Percentiles rank a stretch among this genome's conserved stretches.
phyloP scores from a whole-genome alignment of 2,888 invertebrate species.

The Amblyjoppa fuscipennis region DNA sequence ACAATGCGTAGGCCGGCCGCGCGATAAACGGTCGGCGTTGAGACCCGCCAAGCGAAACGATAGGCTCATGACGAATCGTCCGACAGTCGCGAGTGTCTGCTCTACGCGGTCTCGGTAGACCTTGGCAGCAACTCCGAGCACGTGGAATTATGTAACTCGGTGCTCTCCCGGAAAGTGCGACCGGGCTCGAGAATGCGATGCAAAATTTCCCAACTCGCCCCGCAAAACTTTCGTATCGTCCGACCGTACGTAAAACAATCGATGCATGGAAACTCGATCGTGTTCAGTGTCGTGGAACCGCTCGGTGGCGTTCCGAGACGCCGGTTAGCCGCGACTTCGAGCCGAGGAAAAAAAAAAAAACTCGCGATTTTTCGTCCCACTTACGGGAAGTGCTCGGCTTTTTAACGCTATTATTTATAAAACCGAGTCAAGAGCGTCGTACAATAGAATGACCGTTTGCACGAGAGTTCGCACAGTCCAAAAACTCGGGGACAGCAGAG shows the following conservation, averaged over 20 bases:
- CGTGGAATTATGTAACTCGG: conserved; percentile 70
- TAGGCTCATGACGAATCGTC: conserved; percentile 52
- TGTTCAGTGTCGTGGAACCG: not conserved
- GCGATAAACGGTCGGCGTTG: not conserved
- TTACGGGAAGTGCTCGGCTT: not conserved
- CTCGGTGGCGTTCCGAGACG: not conserved
- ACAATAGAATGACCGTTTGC: not conserved
- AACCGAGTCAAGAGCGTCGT: not conserved
- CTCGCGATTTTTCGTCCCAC: not conserved
- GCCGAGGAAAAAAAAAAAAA: not conserved
- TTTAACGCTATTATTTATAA: not conserved
- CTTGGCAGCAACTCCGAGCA: conserved; percentile 67
- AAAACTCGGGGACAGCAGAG: conserved; percentile 10
- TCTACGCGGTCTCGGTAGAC: conserved; percentile 63
- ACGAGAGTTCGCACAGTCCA: not conserved
- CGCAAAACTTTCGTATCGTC: conserved; percentile 1
- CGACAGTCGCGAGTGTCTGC: conserved; percentile 33
- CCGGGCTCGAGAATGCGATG: conserved; percentile 28
- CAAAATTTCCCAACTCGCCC: conserved; percentile 48
- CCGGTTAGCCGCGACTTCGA: not conserved
- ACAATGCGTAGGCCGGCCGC: conserved; percentile 1
- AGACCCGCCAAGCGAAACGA: conserved; percentile 6
- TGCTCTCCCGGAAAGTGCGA: conserved; percentile 52
- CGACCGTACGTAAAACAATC: not conserved
- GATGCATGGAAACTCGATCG: too few species aligned